Base-by-base conservation (phyloP, 53 echinoderm and acorn worm genomes). In the Hippasteria phrygiana region DNA sequence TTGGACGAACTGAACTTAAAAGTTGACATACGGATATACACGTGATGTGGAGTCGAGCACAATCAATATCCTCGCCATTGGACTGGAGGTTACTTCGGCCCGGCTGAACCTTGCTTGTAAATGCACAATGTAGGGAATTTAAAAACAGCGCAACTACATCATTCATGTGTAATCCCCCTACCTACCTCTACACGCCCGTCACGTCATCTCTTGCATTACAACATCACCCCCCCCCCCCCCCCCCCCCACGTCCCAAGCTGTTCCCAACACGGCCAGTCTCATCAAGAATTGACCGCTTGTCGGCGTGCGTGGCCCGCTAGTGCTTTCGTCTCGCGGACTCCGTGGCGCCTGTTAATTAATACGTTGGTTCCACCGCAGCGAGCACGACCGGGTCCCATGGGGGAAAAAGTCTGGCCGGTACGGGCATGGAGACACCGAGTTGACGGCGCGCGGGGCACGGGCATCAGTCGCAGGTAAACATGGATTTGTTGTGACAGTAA, bases 291-390 rank as follows among this genome's bases (percentile, higher is more conserved):
- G 55, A 78, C 78, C 78, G 78, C 78, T 38, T 56, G 56, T 28
- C 38, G 22, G 22, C 24, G 38, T n/a, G 26, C 40, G 43, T 41
- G 37, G n/a, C n/a, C n/a, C n/a, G n/a, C n/a, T 59, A 14, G 26
- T 59, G 26, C n/a, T 59, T 8, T 59, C 26, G 59, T 59, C 17
- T 55, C 54, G 20, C 39, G 56, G 78, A 78, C 62, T 47, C 56
- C 22, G 5, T 38, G 78, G 78, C 78, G 78, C 78, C 78, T 56
- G 37, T 59, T 78, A 78, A 78, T 78, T 78, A 78, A 78, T 78
- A 78, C 78, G 78, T 78, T 59, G 78, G 78, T 78, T 78, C 78
- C 78, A 78, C 54, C 38, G 34, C 22, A 78, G 78, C 78, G 83
- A 43, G 70, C 66, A 46, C 70, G 67, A 31, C 9, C 13, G 13